Evolutionary conservation across 2,888 invertebrate genomes (phyloP), one percentile per base, ranked within the genome.

Genomic region (Amiota communis): DNA sequence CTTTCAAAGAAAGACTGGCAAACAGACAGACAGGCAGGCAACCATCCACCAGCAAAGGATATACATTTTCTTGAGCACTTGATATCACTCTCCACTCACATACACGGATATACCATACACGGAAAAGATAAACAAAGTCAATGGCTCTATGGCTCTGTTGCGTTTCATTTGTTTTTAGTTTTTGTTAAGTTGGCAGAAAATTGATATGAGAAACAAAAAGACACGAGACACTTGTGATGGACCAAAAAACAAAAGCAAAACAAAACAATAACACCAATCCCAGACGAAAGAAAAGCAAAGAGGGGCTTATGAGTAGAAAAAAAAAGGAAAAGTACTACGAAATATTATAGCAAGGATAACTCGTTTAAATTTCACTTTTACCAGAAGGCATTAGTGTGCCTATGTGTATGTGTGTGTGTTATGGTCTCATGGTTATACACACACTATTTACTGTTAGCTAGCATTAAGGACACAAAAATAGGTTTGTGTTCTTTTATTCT

Each of bases 281-380:
- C n/a, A 10, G 56, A 1, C 1, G 15, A 59, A 17, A 59, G 59
- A 20, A 9, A 59, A 59, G 20, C 9, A 59, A 36, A 36, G 2
- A 36, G 2, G 36, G 8, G 3, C 36, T 6, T 36, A 36, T 36
- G 36, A 36, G 6, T n/a, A 64, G 11, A 46, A 23, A 47, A 46
- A 23, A 47, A 46, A n/a, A 47, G n/a, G 10, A 63, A 46, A 20
- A 63, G 10, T 8, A 46, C 13, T 15, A 63, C 63, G 17, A 36
- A 61, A 61, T 49, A 63, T 36, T 36, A 4, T 6, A 63, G 15
- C n/a, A 67, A 72, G 65, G 65, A 65, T 67, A 72, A 56, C 67
- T 72, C 49, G 72, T 72, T 72, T 72, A 72, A 72, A 68, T 72
- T 72, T 68, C 59, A 72, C 56, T 72, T 57, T 65, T 64, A 61